Evolutionary conservation across 2,113 vertebrate genomes (phyloP).

Genomic region (Amblyornis subalaris): DNA sequence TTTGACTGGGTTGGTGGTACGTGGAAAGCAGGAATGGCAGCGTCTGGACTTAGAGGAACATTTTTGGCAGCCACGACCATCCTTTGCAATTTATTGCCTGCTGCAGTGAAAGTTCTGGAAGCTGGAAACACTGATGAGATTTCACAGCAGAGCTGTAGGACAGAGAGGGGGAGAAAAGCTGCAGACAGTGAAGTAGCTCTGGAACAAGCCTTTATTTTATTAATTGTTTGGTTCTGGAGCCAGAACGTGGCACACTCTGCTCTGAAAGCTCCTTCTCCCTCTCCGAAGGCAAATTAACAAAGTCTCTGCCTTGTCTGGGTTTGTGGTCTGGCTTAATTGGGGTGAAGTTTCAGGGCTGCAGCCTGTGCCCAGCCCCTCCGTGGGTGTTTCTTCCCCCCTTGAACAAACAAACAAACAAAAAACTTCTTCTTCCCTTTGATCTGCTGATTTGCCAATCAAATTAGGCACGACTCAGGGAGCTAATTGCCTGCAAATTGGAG

Average conservation of each 20-base stretch:
- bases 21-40: background rate
- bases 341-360: background rate
- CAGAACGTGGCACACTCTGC: background rate
- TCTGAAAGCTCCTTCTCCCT: background rate
- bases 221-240: background rate
- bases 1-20: background rate
- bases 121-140: background rate
- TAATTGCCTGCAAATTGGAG: background rate
- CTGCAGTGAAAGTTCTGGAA: constrained; percentile 35
- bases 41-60: background rate
- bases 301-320: background rate
- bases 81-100: constrained; percentile 15
- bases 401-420: background rate
- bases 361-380: background rate
- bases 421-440: background rate
- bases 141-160: background rate
- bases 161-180: background rate
- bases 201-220: background rate
- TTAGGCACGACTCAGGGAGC: background rate
- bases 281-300: background rate
- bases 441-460: constrained; percentile 15
- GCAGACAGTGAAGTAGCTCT: background rate
- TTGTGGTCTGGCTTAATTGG: background rate
- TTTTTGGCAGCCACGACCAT: background rate
- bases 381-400: background rate